Conservation (phyloP, 2,113 vertebrate species). For the Chaetops frenatus region DNA sequence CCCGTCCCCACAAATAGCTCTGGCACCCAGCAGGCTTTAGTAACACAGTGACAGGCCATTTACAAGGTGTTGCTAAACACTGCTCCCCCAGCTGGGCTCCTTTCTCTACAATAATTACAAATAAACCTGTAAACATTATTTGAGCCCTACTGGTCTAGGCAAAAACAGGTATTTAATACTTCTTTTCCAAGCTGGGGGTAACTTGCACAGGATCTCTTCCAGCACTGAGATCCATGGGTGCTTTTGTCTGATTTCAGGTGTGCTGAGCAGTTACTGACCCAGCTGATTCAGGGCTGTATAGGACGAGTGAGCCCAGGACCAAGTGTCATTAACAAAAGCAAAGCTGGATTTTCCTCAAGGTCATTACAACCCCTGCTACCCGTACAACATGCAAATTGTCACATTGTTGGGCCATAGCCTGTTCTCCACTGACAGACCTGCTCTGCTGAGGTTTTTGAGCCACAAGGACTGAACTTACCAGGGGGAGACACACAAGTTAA, state of each 20-base stretch:
- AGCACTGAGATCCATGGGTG: background rate
- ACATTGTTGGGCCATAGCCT: background rate
- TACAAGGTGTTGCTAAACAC: background rate
- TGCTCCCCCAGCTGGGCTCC: background rate
- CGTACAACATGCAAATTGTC: background rate
- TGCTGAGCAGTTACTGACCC: background rate
- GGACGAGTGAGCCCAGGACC: background rate
- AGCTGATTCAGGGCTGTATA: background rate
- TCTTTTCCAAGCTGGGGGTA: background rate
- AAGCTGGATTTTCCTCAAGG: background rate
- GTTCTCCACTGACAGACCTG: background rate
- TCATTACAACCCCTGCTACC: background rate
- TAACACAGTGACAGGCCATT: background rate
- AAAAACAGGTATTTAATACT: background rate
- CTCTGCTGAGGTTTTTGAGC: background rate
- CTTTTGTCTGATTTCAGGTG: background rate
- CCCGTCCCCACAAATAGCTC: background rate
- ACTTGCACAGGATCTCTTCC: background rate
- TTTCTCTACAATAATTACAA: background rate
- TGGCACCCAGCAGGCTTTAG: background rate
- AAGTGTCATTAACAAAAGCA: background rate
- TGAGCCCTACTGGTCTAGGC: background rate
- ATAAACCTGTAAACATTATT: background rate
- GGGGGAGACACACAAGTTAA: rapidly evolving
- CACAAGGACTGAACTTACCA: background rate